phyloP scores from a whole-genome alignment of 2,888 invertebrate species.

The Trichogramma dendrolimi region DNA sequence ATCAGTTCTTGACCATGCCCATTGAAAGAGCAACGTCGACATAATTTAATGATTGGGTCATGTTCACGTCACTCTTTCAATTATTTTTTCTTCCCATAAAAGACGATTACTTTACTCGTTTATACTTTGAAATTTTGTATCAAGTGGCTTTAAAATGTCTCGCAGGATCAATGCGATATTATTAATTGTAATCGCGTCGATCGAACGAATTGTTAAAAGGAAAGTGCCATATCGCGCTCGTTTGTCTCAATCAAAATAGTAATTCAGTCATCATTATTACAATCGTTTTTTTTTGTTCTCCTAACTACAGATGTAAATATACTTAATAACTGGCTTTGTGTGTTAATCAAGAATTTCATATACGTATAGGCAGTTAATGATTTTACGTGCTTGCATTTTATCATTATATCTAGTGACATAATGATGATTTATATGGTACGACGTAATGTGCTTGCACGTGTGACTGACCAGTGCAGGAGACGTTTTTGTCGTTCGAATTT shows the following conservation, averaged over 20 bases:
- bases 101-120: constrained; percentile 31
- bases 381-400: not conserved
- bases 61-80: not conserved
- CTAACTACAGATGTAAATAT: constrained; percentile 40
- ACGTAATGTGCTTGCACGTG: constrained; percentile 48
- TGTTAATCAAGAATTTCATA: too few species aligned
- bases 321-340: too few species aligned
- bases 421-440: constrained; percentile 28
- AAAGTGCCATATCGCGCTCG: constrained; percentile 18
- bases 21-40: too few species aligned
- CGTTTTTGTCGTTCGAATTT: not conserved
- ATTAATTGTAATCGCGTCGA: constrained; percentile 37
- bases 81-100: constrained; percentile 31
- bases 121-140: not conserved
- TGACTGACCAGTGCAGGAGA: constrained; percentile 48
- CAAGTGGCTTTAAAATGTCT: constrained; percentile 39
- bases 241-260: constrained; percentile 21
- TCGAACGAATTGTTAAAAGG: constrained; percentile 43
- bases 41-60: too few species aligned
- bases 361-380: constrained; percentile 11
- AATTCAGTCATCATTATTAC: constrained; percentile 39
- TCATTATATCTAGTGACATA: not conserved
- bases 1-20: too few species aligned
- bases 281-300: constrained; percentile 30
- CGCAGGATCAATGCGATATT: constrained; percentile 48